These are phyloP conservation scores for Elephantulus edwardii DNA, from an alignment of 2,113 vertebrate species.

Conservation along the genomic window DNA sequence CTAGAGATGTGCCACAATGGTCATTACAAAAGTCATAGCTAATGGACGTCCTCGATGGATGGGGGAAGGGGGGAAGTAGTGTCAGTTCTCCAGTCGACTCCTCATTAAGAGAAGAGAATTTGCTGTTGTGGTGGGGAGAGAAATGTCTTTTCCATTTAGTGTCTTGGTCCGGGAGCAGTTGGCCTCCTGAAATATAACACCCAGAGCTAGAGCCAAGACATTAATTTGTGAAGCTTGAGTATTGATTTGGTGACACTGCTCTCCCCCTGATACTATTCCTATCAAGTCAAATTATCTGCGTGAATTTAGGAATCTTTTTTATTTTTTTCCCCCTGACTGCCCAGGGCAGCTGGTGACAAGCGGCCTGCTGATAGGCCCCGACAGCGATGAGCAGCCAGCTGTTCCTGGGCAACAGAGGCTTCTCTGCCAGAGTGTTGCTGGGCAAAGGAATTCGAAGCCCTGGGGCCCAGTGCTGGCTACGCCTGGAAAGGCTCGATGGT, in stretches of 20 bases:
- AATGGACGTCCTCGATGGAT: neutral
- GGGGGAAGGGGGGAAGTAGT: no score
- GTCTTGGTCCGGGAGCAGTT: conserved; percentile 12
- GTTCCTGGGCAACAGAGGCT: neutral
- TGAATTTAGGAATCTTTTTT: neutral
- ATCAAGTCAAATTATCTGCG: conserved; percentile 53
- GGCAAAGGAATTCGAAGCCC: conserved; percentile 1
- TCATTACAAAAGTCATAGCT: neutral
- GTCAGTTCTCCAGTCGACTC: conserved; percentile 15
- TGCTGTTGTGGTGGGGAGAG: conserved; percentile 33
- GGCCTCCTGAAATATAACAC: conserved; percentile 52
- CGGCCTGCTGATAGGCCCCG: neutral
- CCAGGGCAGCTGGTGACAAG: conserved; percentile 18
- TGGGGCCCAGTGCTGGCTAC: neutral
- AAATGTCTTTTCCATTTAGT: conserved; percentile 55
- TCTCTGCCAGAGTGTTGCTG: neutral
- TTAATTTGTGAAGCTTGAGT: conserved; percentile 42
- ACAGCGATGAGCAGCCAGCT: neutral
- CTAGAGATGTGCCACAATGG: neutral
- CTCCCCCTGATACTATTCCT: conserved; percentile 45
- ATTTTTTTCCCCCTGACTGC: neutral
- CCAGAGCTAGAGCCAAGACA: conserved; percentile 19
- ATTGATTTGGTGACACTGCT: conserved; percentile 51
- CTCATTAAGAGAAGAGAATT: conserved; percentile 53
- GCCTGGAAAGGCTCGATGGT: neutral